Base-by-base conservation (phyloP, 2,888 invertebrate genomes). In the Villa cingulata region DNA sequence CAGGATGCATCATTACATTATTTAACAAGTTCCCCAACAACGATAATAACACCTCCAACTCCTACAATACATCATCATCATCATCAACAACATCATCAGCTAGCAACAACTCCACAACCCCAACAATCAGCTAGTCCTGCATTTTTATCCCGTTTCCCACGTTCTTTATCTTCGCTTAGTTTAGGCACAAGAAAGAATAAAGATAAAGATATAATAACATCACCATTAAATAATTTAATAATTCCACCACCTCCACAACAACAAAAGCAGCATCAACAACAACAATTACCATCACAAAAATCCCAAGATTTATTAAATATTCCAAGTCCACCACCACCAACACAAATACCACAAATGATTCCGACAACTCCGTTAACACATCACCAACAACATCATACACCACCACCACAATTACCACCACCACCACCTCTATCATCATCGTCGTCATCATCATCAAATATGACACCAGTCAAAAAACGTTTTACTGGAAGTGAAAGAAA, bases 321-420 rank as follows among this genome's bases (percentile, higher is more conserved):
- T 18, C 29, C 29, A 63, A 53, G 51, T 59, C 15, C 67, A 61
- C 53, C 59, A 62, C 53, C 60, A 56, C 70, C 55, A 48, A 23
- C 7, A 23, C 53, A 53, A 32, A 32, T 32, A 12, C 58, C 58
- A 51, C 58, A 57, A 47, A 48, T 59, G 55, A 80, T 66, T 77
- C 80, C 50, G 77, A 78, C 57, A 76, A 75, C 60, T 64, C 78
- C 71, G 76, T 54, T 56, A 34, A 54, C 56, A 42, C 55, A 38
- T 32, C 48, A 49, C 15, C 46, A 41, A 19, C 44, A 41, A 20
- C 37, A 40, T 12, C 37, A 32, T 14, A 51, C 57, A 37, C 50
- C 56, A 42, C 59, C 58, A 23, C 53, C 54, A 27, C 53, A 54
- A 29, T 43, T 51, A 15, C 56, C 59, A 16, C 58, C 57, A 16